Evolutionary conservation across 2,797 vertebrate genomes (phyloP).

Genomic region (Arctocebus calabarensis): DNA sequence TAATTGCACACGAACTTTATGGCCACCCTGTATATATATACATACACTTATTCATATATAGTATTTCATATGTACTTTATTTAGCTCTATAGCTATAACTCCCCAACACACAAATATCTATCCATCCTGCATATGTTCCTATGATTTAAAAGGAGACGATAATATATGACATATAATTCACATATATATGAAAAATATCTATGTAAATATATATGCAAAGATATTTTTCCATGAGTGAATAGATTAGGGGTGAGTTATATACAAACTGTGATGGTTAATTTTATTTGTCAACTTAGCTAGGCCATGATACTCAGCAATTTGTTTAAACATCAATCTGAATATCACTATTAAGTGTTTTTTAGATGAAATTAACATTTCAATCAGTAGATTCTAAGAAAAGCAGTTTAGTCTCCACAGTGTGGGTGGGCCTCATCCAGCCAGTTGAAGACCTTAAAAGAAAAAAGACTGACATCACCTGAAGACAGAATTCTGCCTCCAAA

Average conservation of each 20-base stretch:
- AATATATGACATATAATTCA: background rate
- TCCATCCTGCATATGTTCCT: slow-evolving; percentile 31
- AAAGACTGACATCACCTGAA: background rate
- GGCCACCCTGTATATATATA: too few species aligned
- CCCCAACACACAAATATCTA: background rate
- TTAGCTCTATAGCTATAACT: slow-evolving; percentile 17
- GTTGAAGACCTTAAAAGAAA: slow-evolving; percentile 9
- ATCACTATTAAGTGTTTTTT: slow-evolving; percentile 25
- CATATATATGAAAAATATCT: slow-evolving; percentile 35
- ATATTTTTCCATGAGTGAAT: slow-evolving; percentile 42
- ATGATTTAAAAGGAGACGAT: background rate
- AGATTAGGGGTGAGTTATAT: background rate
- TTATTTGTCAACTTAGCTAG: slow-evolving; percentile 1
- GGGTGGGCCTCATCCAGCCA: background rate
- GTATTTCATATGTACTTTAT: background rate
- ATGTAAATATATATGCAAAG: slow-evolving; percentile 18
- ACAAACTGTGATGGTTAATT: background rate
- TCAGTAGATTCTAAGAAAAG: slow-evolving; percentile 20
- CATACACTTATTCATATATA: background rate
- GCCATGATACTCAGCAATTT: background rate
- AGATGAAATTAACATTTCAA: slow-evolving; percentile 40
- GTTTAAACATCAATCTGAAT: slow-evolving; percentile 28
- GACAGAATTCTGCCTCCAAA: background rate
- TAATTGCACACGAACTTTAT: too few species aligned
- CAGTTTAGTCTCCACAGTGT: background rate